Conservation (phyloP, 2,113 vertebrate species). For the Fregata magnificens region DNA sequence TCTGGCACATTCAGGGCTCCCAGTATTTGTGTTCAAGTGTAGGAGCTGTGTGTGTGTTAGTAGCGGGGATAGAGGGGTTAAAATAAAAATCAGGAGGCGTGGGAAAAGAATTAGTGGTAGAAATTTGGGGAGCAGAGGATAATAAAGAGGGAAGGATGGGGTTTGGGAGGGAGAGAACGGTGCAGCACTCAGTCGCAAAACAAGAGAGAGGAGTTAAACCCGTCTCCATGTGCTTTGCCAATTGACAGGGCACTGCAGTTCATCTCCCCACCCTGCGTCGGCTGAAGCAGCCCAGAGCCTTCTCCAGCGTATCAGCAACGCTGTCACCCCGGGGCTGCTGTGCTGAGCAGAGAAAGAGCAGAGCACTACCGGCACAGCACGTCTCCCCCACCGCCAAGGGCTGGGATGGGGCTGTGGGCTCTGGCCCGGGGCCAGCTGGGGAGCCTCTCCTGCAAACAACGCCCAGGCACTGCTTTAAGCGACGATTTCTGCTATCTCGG, state of each 20-base stretch:
- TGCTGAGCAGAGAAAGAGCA: neutral
- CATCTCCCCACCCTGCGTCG: fast-evolving
- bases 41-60: neutral
- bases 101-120: neutral
- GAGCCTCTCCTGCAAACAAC: neutral
- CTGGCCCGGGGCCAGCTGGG: neutral
- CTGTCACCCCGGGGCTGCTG: neutral
- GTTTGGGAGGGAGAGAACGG: neutral
- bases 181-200: neutral
- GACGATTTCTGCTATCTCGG: fast-evolving
- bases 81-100: neutral
- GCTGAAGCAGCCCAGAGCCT: neutral
- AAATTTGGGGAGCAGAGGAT: neutral
- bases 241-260: neutral
- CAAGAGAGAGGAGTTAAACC: neutral
- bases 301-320: fast-evolving
- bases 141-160: neutral
- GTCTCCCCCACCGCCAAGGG: fast-evolving
- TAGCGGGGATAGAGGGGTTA: neutral
- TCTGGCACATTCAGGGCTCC: neutral
- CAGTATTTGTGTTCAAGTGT: neutral
- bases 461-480: fast-evolving
- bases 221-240: fast-evolving
- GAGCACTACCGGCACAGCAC: neutral
- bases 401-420: neutral